Evolutionary conservation across 2,888 invertebrate genomes (phyloP).

Genomic region (Lissonota sp.): DNA sequence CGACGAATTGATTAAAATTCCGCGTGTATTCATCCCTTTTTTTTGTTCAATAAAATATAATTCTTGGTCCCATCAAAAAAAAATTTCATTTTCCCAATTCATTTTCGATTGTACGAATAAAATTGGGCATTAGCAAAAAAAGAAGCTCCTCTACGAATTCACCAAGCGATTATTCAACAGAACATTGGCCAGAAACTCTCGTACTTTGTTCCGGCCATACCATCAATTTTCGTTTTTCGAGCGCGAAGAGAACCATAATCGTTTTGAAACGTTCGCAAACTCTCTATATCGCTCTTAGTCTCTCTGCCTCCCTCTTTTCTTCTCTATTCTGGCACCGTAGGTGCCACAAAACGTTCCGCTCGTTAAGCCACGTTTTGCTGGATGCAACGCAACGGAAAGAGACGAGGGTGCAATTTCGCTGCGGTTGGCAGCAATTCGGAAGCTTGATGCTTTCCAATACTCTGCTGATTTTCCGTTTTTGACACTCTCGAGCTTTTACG

Average conservation of each 20-base stretch:
- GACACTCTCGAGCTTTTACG: too few species aligned
- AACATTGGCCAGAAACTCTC: not conserved
- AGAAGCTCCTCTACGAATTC: too few species aligned
- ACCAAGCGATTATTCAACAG: too few species aligned
- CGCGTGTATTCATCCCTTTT: too few species aligned
- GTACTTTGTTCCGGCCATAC: slow-evolving; percentile 26
- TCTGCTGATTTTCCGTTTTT: too few species aligned
- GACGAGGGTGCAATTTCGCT: slow-evolving; percentile 16
- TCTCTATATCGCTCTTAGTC: slow-evolving; percentile 4
- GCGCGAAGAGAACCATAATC: slow-evolving; percentile 47
- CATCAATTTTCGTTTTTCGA: slow-evolving; percentile 51
- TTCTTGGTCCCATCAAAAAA: too few species aligned
- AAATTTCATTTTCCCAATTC: too few species aligned
- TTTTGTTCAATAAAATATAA: too few species aligned
- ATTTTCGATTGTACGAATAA: not conserved
- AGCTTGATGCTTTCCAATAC: not conserved
- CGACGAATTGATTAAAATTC: too few species aligned
- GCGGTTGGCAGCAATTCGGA: slow-evolving; percentile 30
- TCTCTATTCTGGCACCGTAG: not conserved
- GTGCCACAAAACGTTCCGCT: slow-evolving; percentile 56
- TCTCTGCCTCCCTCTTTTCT: not conserved
- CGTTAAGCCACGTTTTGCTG: slow-evolving; percentile 58
- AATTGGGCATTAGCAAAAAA: not conserved
- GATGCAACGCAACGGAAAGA: slow-evolving; percentile 24
- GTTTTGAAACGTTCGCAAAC: slow-evolving; percentile 55